Evolutionary conservation across 2,888 invertebrate species (phyloP), one percentile per base, ranked within the genome.

Genomic region (Harpalus rufipes): DNA sequence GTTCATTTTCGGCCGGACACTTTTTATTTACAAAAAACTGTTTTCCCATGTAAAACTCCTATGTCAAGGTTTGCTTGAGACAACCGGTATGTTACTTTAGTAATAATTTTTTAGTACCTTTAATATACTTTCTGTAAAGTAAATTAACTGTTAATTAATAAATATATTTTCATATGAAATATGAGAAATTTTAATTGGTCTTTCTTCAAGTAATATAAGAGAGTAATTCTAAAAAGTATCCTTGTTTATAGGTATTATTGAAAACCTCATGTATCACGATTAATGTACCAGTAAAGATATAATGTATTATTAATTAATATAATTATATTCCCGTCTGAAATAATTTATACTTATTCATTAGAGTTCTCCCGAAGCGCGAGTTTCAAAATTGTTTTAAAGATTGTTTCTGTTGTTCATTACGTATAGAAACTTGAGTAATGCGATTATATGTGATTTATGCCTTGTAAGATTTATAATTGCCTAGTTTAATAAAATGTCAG

Each of bases 391-490:
- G 72, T 74, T 41, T 74, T 12, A 12, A 74, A 18, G 44, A 74
- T 68, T 16, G 21, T 44, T 74, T 44, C 21, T 44, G 44, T 74
- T 74, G 72, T 74, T 74, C 72, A 74, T 74, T 74, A 74, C 21
- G 44, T 74, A 74, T 74, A 74, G 72, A 74, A 74, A 44, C 44
- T 41, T 51, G 44, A 44, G 72, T 74, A 74, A 74, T 74, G 72
- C 72, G 72, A 74, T 74, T 74, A 74, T 74, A 6, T 41, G 72
- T 74, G 72, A 74, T 74, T 74, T 74, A 74, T 44, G 14, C 51
- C 72, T 74, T 44, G 41, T 44, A 41, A 16, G 72, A 74, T 74
- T 74, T 74, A 74, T 74, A 74, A 74, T 74, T 74, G 12, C 72
- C 44, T 74, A 44, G 72, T 74, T 74, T 44, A 18, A 74, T 14